Conservation (phyloP, 1,140 invertebrate genomes). For the Nylanderia fulva region DNA sequence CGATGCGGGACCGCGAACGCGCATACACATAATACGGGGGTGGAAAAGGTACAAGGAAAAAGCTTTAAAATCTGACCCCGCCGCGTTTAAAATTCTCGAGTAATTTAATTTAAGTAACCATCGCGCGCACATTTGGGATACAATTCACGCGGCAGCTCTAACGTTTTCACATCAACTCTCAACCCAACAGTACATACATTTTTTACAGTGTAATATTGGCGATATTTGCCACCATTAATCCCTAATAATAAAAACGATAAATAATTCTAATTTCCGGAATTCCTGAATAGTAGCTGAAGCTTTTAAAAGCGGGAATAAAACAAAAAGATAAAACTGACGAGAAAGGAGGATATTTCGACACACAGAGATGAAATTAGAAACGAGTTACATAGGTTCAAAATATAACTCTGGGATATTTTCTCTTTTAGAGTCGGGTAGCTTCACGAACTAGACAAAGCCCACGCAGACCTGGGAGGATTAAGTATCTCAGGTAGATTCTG, state of each 20-base stretch:
- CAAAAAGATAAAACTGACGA: neutral
- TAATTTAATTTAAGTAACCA: conserved; percentile 18
- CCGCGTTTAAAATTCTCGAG: neutral
- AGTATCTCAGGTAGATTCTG: neutral
- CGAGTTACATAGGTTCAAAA: neutral
- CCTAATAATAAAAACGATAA: neutral
- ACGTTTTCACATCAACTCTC: neutral
- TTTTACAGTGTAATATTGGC: no score
- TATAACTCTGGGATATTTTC: neutral
- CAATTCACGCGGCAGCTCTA: neutral
- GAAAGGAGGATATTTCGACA: neutral
- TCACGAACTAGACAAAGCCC: neutral
- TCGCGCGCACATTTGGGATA: neutral
- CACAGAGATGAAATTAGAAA: neutral
- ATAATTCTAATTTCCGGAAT: neutral
- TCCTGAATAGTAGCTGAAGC: no score
- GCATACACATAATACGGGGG: neutral
- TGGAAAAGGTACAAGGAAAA: no score
- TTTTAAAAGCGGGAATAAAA: neutral
- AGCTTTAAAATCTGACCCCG: conserved; percentile 38
- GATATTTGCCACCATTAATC: neutral
- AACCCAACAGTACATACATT: neutral
- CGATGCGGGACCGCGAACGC: conserved; percentile 30
- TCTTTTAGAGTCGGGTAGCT: neutral
- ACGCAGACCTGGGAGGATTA: neutral